Evolutionary conservation across 2,113 vertebrate species (phyloP), one percentile per base, ranked within the genome.

Genomic region (Copsychus sechellarum): DNA sequence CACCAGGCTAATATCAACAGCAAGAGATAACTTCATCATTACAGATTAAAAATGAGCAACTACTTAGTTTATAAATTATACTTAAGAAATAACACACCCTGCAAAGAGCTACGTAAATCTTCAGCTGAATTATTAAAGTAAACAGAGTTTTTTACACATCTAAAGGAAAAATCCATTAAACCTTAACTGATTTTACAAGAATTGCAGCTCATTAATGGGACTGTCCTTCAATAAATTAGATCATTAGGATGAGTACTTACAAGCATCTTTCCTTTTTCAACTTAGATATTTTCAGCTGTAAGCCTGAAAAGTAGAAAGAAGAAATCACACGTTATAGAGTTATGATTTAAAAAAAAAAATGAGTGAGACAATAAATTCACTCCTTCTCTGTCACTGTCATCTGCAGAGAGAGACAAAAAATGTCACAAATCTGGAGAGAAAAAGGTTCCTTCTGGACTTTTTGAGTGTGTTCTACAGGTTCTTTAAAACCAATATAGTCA

Each of bases 261-360:
- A 99, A 96, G 96, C 98, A 99, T 77, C 99, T 98, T 72, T 99
- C 99, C 71, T 98, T 99, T 96, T 99, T 99, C 97, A 99, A 92
- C 95, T 99, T 99, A 96, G 94, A 98, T 96, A 99, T 98, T 98
- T 99, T 99, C 88, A 98, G 90, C 94, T 99, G 98, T 92, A 99
- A 97, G 90, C 98, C 99, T 99, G 90, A 92, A 98, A 91, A 96
- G 77, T 14, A 45, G 67, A 97, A 91, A 95, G 65, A 86, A 88
- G 85, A 93, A 89, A 79, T 69, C 12, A 76, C 8, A 47, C 4
- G 26, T 70, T 80, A 88, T 0, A 62, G 38, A 73, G 80, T 40
- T 34, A 12, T 8, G 29, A 77, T 57, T 80, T 2, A 6, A 29
- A 36, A 73, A 36, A 73, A 45, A 79, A 67, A 62, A 33, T 8